Conservation (phyloP, 2,888 invertebrate genomes). For the Keiferia lycopersicella region DNA sequence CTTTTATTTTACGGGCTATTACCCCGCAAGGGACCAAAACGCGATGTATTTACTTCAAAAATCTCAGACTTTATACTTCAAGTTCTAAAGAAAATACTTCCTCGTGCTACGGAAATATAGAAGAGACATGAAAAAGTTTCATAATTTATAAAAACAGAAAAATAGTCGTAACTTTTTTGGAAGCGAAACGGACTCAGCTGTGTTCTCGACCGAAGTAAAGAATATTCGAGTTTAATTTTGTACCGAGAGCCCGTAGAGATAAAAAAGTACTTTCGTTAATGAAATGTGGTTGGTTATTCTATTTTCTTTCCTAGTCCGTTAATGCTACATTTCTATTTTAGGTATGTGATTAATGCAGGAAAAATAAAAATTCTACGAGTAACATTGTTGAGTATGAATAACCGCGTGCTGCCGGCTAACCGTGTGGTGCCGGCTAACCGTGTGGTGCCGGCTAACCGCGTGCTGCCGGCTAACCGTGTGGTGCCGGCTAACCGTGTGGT, state of each 20-base stretch:
- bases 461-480: too few species aligned
- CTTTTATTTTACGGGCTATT: too few species aligned
- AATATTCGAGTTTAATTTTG: slow-evolving; percentile 4
- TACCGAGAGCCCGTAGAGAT: neutral
- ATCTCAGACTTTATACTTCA: neutral
- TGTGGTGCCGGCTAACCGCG: too few species aligned
- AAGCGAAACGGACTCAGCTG: slow-evolving; percentile 5
- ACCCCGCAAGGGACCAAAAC: too few species aligned
- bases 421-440: too few species aligned
- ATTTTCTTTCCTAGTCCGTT: neutral
- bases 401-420: too few species aligned
- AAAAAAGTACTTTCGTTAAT: neutral
- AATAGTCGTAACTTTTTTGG: neutral
- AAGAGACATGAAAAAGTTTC: neutral
- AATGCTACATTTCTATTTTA: neutral
- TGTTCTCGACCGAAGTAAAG: neutral
- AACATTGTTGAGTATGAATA: too few species aligned
- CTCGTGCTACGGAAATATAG: neutral
- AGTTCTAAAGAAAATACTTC: neutral
- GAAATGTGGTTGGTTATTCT: neutral
- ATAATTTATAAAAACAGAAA: slow-evolving; percentile 1
- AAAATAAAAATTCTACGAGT: too few species aligned
- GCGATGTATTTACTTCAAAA: too few species aligned
- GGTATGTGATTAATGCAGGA: neutral
- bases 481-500: too few species aligned